phyloP scores from a whole-genome alignment of 1,140 invertebrate genomes.

The Trichogramma pretiosum region DNA sequence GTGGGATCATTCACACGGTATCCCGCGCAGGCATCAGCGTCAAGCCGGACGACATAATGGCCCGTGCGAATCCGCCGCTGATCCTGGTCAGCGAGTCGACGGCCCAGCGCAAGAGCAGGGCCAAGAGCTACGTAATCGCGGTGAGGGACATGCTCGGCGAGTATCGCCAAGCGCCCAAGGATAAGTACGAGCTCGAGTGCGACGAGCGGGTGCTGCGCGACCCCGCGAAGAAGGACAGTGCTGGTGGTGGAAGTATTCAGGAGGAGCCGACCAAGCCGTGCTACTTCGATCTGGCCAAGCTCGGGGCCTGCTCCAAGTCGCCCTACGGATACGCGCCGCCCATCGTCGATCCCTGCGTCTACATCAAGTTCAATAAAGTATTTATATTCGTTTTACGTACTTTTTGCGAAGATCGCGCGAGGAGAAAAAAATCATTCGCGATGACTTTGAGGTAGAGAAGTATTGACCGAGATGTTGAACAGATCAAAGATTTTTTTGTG shows the following conservation, averaged over 20 bases:
- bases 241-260: no score
- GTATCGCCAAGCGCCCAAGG: no score
- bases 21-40: constrained; percentile 31
- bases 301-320: constrained; percentile 24
- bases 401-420: no score
- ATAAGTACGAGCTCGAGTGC: no score
- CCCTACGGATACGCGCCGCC: constrained; percentile 57
- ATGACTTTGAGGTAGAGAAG: no score
- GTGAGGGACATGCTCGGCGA: constrained; percentile 23
- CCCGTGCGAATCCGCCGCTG: constrained; percentile 19
- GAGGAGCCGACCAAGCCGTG: constrained; percentile 20
- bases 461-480: no score
- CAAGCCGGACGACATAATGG: constrained; percentile 22
- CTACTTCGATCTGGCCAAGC: constrained; percentile 25
- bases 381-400: no score
- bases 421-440: no score
- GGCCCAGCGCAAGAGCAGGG: no score
- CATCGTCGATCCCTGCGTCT: constrained; percentile 61
- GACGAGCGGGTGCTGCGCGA: neutral
- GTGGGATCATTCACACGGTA: no score
- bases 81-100: constrained; percentile 23
- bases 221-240: no score
- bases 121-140: constrained; percentile 17
- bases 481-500: no score
- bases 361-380: constrained; percentile 78